phyloP scores from a whole-genome alignment of 2,888 invertebrate species.

The Julus scandinavius region DNA sequence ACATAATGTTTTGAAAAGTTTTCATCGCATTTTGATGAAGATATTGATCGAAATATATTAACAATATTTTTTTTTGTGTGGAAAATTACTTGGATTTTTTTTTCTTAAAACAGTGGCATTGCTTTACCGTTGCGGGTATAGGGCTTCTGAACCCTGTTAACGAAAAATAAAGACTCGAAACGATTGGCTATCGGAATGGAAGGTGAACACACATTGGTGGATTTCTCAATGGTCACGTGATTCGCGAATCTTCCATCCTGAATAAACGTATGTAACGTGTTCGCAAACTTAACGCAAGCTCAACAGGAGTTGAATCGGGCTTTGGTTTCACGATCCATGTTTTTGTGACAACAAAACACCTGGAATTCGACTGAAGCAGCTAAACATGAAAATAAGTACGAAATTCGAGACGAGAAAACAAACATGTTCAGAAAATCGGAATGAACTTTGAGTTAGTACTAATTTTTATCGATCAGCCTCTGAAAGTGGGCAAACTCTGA shows the following conservation, averaged over 20 bases:
- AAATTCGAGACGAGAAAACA: not conserved
- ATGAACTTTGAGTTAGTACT: too few relatives aligned
- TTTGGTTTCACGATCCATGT: not conserved
- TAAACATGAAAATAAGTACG: not conserved
- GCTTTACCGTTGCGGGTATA: not conserved
- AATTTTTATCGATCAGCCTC: too few relatives aligned
- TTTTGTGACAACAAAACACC: not conserved
- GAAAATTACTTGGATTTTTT: not conserved
- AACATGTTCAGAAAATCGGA: not conserved
- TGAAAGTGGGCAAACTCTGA: too few relatives aligned
- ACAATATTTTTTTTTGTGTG: not conserved
- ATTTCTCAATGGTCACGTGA: slow-evolving; percentile 29
- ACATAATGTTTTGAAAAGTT: too few relatives aligned
- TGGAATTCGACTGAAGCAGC: not conserved
- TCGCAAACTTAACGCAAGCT: not conserved
- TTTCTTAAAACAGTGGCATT: not conserved
- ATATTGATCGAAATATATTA: too few relatives aligned
- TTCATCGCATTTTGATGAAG: too few relatives aligned
- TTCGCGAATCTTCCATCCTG: slow-evolving; percentile 17
- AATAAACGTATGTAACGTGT: not conserved
- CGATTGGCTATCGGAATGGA: slow-evolving; percentile 4
- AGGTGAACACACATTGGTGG: slow-evolving; percentile 42
- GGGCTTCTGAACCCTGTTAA: not conserved
- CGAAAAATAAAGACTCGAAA: not conserved
- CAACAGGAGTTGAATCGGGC: not conserved